Evolutionary conservation across 2,888 invertebrate species (phyloP).

Genomic region (Pollenia labialis): DNA sequence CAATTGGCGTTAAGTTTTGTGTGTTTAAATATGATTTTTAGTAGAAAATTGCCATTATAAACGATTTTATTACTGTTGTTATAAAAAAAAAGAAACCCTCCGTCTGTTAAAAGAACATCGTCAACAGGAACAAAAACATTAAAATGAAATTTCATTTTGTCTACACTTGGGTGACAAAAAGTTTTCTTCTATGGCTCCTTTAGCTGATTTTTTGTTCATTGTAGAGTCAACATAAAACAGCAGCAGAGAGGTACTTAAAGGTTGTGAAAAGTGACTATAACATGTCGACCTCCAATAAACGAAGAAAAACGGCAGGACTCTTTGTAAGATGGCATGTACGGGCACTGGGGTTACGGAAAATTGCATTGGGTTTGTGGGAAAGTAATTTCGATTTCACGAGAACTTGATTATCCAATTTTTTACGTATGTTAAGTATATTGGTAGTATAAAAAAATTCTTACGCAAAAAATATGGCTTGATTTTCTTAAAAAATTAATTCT

Average conservation of each 20-base stretch:
- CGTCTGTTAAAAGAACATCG: neutral
- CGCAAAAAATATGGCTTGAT: too few relatives aligned
- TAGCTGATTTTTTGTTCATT: neutral
- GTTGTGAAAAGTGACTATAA: constrained; percentile 42
- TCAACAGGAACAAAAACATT: neutral
- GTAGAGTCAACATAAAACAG: neutral
- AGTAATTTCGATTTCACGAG: neutral
- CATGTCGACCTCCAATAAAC: constrained; percentile 30
- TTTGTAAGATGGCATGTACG: neutral
- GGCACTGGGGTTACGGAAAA: neutral
- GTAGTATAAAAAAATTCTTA: too few relatives aligned
- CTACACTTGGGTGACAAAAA: constrained; percentile 42
- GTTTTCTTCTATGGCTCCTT: constrained; percentile 38
- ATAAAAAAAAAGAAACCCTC: neutral
- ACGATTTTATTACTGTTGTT: constrained; percentile 54
- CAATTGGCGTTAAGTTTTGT: constrained; percentile 53
- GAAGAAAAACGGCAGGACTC: neutral
- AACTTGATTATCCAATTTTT: too few relatives aligned
- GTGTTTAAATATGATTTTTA: constrained; percentile 56
- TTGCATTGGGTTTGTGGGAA: neutral
- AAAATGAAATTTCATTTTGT: constrained; percentile 28
- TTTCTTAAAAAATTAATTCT: too few relatives aligned
- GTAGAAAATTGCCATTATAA: constrained; percentile 66
- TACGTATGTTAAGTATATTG: too few relatives aligned
- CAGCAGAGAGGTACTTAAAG: constrained; percentile 23